These are phyloP conservation scores for Dromius quadrimaculatus DNA, from an alignment of 2,888 invertebrate species.

Conservation along the genomic window DNA sequence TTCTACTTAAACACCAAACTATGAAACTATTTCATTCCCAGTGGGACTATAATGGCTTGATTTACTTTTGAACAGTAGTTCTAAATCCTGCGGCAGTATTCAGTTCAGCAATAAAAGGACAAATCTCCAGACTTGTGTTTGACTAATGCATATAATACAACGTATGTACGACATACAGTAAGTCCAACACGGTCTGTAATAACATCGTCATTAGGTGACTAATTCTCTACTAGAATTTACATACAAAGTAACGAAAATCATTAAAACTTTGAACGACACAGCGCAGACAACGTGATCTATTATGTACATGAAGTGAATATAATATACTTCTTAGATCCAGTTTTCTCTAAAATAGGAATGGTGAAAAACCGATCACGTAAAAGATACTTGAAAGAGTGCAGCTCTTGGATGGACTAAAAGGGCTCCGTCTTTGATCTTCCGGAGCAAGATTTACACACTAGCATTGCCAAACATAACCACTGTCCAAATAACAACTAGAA, in stretches of 20 bases:
- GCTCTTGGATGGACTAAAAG: no score
- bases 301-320: no score
- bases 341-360: no score
- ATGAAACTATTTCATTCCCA: not conserved
- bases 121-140: conserved; percentile 12
- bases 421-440: no score
- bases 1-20: no score
- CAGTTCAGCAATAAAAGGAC: conserved; percentile 8
- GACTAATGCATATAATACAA: conserved; percentile 31
- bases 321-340: no score
- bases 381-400: no score
- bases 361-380: no score
- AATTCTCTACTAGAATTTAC: conserved; percentile 20
- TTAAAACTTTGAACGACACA: conserved; percentile 38
- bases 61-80: conserved; percentile 16
- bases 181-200: conserved; percentile 7
- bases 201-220: conserved; percentile 30
- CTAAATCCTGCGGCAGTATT: conserved; percentile 15
- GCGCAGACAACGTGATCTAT: no score
- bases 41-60: not conserved
- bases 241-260: conserved; percentile 41
- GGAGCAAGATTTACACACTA: no score
- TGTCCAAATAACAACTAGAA: no score
- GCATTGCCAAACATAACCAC: no score
- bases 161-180: conserved; percentile 14